Percentiles rank a stretch among this genome's conserved stretches.
These are phyloP conservation scores for Amphipoea lucens DNA, from an alignment of 2,888 invertebrate species.

Conservation along the genomic window DNA sequence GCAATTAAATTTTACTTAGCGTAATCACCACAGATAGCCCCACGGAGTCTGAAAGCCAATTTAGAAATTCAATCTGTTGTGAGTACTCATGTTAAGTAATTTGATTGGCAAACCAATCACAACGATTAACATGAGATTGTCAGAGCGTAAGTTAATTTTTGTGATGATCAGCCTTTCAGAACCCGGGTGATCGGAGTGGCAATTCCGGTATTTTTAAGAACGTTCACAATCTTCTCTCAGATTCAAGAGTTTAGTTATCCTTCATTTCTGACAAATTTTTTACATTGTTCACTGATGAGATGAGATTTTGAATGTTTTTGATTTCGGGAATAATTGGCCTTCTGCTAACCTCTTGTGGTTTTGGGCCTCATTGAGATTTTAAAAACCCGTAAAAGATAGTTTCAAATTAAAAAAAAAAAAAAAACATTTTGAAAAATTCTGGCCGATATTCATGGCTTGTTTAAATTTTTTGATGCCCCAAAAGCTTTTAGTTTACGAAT, in stretches of 20 bases:
- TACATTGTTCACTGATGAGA: neutral
- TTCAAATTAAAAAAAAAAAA: neutral
- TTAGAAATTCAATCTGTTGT: neutral
- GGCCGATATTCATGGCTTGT: neutral
- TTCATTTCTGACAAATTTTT: neutral
- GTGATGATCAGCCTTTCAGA: neutral
- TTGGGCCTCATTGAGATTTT: neutral
- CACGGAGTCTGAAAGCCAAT: neutral
- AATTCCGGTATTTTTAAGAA: neutral
- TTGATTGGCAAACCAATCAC: too few relatives aligned
- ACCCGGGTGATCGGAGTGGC: neutral
- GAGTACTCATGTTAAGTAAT: neutral
- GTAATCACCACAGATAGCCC: neutral
- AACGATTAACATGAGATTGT: neutral
- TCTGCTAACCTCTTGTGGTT: neutral
- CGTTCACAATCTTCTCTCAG: neutral
- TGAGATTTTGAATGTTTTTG: neutral
- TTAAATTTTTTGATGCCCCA: conserved; percentile 1
- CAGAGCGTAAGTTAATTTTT: neutral
- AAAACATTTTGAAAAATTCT: neutral
- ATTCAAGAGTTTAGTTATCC: neutral
- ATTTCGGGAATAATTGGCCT: neutral
- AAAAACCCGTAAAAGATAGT: neutral
- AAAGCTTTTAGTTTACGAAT: neutral
- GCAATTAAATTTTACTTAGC: neutral